Evolutionary conservation across 2,797 vertebrate species (phyloP), one percentile per base, ranked within the genome.

Genomic region (Poecilia velifera): DNA sequence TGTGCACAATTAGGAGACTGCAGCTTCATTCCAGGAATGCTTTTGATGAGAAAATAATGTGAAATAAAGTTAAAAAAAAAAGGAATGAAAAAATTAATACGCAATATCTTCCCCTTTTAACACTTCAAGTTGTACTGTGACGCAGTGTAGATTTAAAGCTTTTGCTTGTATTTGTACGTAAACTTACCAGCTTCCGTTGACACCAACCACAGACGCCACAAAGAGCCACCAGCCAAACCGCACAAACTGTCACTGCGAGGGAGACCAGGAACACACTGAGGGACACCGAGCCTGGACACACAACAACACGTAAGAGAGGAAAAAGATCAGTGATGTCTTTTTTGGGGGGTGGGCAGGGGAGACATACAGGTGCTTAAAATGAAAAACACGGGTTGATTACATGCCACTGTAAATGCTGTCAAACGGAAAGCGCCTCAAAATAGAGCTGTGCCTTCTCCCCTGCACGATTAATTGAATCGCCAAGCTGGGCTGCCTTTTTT

Each of bases 161-260:
- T 45, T 14, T 36, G 20, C 8, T 25, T 83, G 64, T 76, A 77
- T 76, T 77, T 81, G 86, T 86, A 79, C 86, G 47, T 80, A 82
- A 90, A 93, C 98, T 98, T 93, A 99, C 98, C 98, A 99, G 95
- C 95, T 97, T 99, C 93, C 97, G 97, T 94, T 99, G 98, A 96
- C 98, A 99, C 98, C 98, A 99, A 92, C 98, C 97, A 93, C 98
- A 99, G 95, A 99, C 96, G 88, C 98, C 98, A 83, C 98, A 99
- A 90, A 99, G 97, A 92, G 98, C 96, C 91, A 99, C 97, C 91
- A 98, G 97, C 96, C 97, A 97, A 82, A 98, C 97, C 93, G 97
- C 96, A 96, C 98, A 99, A 96, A 99, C 95, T 93, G 98, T 98
- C 95, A 99, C 96, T 95, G 98, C 97, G 93, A 97, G 96, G 86